Conservation (phyloP, 2,797 vertebrate species). For the Moxostoma hubbsi region DNA sequence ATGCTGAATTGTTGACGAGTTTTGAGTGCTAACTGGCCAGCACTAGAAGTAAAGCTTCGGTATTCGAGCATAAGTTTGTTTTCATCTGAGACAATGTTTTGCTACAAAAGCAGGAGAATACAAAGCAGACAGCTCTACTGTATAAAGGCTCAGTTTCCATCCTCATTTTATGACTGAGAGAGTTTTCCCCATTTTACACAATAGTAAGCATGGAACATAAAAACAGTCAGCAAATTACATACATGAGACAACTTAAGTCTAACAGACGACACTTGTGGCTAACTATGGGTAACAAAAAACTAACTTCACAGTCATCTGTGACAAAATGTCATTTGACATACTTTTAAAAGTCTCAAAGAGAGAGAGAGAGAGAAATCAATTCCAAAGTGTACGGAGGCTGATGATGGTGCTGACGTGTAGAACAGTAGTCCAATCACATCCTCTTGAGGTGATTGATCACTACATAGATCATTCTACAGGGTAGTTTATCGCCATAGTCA, state of each 20-base stretch:
- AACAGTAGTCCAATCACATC: conserved; percentile 39
- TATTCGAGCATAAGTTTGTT: conserved; percentile 26
- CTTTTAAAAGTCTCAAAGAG: conserved; percentile 23
- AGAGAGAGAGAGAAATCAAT: conserved; percentile 31
- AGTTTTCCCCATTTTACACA: conserved; percentile 7
- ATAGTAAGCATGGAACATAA: conserved; percentile 34
- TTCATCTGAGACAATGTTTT: conserved; percentile 14
- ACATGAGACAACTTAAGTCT: conserved; percentile 29
- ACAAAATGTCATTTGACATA: conserved; percentile 31
- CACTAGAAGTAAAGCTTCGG: conserved; percentile 44
- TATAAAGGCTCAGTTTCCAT: conserved; percentile 16
- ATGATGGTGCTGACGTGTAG: conserved; percentile 34
- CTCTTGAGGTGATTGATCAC: conserved; percentile 31
- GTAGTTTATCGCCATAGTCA: conserved; percentile 52
- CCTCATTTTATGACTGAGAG: conserved; percentile 15
- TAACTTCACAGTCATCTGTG: conserved; percentile 26
- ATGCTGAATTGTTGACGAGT: conserved; percentile 59
- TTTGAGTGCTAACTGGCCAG: conserved; percentile 45
- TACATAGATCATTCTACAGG: conserved; percentile 50
- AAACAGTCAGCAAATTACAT: conserved; percentile 32
- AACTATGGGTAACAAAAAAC: conserved; percentile 23
- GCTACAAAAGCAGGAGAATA: conserved; percentile 43
- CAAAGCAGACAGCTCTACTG: conserved; percentile 32
- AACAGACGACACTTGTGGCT: conserved; percentile 18
- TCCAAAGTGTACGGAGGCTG: conserved; percentile 47